Evolutionary conservation across 2,113 vertebrate genomes (phyloP), one percentile per base, ranked within the genome.

Genomic region (Psephotus haematonotus): DNA sequence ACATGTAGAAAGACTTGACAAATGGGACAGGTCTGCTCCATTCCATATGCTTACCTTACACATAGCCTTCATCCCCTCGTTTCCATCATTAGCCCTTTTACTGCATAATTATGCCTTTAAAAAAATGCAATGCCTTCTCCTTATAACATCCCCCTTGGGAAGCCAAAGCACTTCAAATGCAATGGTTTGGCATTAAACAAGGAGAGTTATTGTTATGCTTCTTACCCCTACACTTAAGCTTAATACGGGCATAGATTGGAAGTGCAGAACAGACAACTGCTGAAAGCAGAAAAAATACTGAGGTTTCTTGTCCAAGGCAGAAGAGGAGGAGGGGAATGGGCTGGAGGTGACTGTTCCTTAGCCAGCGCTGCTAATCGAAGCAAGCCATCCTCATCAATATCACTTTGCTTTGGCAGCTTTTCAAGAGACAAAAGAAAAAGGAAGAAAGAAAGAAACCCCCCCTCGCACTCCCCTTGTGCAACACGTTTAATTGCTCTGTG

Each of bases 341-440:
- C 43, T 60, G 74, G 78, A 85, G 88, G 71, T 82, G 71, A 35
- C 65, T 87, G 82, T 39, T 96, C 64, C 90, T 74, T 24, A 88
- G 76, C 50, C 88, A 88, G 79, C 13, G 47, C 52, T 0, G 7
- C 91, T 87, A 89, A 93, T 92, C 49, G 13, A 95, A 95, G 74
- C 2, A 1, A 94, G 88, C 78, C 77, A 39, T 93, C 74, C 88
- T 89, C 92, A 95, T 93, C 95, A 94, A 91, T 81, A 95, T 88
- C 83, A 93, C 88, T 96, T 93, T 68, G 77, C 80, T 96, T 81
- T 89, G 96, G 94, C 81, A 95, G 75, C 71, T 92, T 72, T 81
- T 89, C 88, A 83, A 82, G 59, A 46, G 24, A 18, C 3, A 8
- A 5, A 33, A 67, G 14, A 22, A 28, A 46, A 47, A 5, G 1